Evolutionary conservation across 2,113 vertebrate genomes (phyloP), one percentile per base, ranked within the genome.

Genomic region (Camelus bactrianus): DNA sequence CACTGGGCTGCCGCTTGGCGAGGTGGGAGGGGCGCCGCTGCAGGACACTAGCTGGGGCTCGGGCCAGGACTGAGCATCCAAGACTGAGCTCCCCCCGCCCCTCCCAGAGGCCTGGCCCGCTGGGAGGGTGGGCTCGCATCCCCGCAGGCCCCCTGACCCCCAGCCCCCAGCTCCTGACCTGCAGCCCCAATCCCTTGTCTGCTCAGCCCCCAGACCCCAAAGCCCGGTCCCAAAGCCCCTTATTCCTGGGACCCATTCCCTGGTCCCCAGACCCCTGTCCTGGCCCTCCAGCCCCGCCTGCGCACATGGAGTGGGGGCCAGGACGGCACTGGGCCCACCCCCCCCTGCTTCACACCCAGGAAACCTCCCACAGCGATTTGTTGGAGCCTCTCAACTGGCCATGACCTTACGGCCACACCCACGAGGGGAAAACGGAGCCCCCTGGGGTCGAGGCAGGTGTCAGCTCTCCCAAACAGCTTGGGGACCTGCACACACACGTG

Each of bases 1-100:
- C 9, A 0, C 64, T 9, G 48, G 4, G n/a, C 65, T 11, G 0
- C 42, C 1, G 0, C 17, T 32, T 1, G 48, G 81, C 6, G 3
- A 35, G 30, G 52, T 26, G 26, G 22, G 69, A 5, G 17, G 67
- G 67, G n/a, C 2, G 52, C 69, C n/a, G 10, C 28, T 20, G 35
- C 48, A 17, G 48, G 50, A 69, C 24, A 52, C 30, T 42, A 0
- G 58, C 22, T 7, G 0, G 1, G 4, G 58, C 46, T 2, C 48
- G 3, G 46, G 64, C 38, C 65, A 48, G 82, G n/a, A 26, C 75
- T 11, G 20, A 4, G 12, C 22, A 38, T 4, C 73, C 1, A 0
- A 56, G 48, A 6, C 35, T 17, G 24, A 48, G 13, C 42, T 16
- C 54, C 4, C 9, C 65, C 4, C 2, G 0, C 10, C 75, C 65